phyloP scores from a whole-genome alignment of 2,113 vertebrate species.

The Ariopsis seemanni region DNA sequence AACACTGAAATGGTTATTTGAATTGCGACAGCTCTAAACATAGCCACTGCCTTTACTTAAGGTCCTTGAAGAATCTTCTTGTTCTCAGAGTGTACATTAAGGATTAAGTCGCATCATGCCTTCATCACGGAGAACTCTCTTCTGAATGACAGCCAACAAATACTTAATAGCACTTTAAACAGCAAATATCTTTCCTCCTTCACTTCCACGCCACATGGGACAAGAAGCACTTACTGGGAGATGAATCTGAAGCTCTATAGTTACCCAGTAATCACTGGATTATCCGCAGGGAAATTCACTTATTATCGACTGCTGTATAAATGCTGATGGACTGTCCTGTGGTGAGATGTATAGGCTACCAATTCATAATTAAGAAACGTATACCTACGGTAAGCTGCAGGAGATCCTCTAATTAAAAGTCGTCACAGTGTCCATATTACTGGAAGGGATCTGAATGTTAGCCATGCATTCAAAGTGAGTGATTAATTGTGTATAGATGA shows the following conservation, averaged over 20 bases:
- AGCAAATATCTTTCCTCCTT: not conserved
- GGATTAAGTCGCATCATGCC: not conserved
- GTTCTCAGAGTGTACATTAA: not conserved
- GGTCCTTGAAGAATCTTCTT: not conserved
- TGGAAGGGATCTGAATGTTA: not conserved
- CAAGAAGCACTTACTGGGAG: slow-evolving; percentile 3
- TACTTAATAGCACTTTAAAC: not conserved
- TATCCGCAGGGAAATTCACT: slow-evolving; percentile 13
- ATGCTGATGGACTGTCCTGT: not conserved
- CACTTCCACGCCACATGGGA: not conserved
- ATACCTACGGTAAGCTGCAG: not conserved
- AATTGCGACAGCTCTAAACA: not conserved
- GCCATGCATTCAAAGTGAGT: not conserved
- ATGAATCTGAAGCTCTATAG: not conserved
- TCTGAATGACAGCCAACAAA: not conserved
- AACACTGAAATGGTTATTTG: not conserved
- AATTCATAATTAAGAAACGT: not conserved
- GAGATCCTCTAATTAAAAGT: not conserved
- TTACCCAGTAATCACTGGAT: slow-evolving; percentile 4
- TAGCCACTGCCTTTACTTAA: not conserved
- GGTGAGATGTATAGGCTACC: not conserved
- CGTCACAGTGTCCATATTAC: not conserved
- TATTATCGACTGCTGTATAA: not conserved
- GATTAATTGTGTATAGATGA: not conserved
- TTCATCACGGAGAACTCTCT: not conserved